Percentiles rank a stretch among this genome's conserved stretches.
Evolutionary conservation across 2,797 vertebrate genomes (phyloP).

Genomic region (Buceros bicornis): DNA sequence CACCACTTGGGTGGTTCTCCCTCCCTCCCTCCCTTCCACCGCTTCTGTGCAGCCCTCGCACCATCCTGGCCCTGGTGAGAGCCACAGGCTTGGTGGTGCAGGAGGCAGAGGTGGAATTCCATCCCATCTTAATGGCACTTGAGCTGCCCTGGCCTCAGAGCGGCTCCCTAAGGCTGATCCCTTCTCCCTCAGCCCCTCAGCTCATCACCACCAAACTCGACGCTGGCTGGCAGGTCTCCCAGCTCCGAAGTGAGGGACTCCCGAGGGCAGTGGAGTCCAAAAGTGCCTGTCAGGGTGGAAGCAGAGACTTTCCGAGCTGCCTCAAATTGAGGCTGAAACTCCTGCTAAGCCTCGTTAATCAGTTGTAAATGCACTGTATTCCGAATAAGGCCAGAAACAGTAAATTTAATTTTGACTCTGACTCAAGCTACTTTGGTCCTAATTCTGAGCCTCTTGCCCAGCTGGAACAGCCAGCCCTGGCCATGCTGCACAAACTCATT

Average conservation of each 20-base stretch:
- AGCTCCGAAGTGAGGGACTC: slow-evolving; percentile 2
- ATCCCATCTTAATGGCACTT: background rate
- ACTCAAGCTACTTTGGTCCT: slow-evolving; percentile 56
- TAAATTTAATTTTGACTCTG: slow-evolving; percentile 62
- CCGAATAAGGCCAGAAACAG: slow-evolving; percentile 56
- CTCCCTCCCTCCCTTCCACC: background rate
- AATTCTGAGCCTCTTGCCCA: slow-evolving; percentile 31
- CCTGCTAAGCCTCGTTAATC: slow-evolving; percentile 50
- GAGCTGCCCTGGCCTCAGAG: background rate
- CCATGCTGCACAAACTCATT: slow-evolving; percentile 26
- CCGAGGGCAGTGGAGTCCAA: background rate
- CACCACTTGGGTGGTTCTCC: fast-evolving
- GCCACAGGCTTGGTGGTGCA: too few relatives aligned
- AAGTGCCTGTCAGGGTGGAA: slow-evolving; percentile 53
- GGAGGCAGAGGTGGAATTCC: background rate
- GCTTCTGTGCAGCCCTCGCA: fast-evolving
- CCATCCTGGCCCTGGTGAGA: background rate
- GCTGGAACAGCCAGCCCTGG: slow-evolving; percentile 5
- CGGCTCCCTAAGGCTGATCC: background rate
- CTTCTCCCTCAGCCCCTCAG: background rate
- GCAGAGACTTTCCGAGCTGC: slow-evolving; percentile 47
- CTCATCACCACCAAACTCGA: background rate
- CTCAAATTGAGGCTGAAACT: slow-evolving; percentile 52
- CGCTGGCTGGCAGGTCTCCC: background rate
- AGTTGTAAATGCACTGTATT: slow-evolving; percentile 45